A percentile compares a stretch with the other conserved stretches of the same genome.
These are phyloP conservation scores for Chlorospingus semifuscus DNA, from an alignment of 2,797 vertebrate genomes.

Conservation along the genomic window DNA sequence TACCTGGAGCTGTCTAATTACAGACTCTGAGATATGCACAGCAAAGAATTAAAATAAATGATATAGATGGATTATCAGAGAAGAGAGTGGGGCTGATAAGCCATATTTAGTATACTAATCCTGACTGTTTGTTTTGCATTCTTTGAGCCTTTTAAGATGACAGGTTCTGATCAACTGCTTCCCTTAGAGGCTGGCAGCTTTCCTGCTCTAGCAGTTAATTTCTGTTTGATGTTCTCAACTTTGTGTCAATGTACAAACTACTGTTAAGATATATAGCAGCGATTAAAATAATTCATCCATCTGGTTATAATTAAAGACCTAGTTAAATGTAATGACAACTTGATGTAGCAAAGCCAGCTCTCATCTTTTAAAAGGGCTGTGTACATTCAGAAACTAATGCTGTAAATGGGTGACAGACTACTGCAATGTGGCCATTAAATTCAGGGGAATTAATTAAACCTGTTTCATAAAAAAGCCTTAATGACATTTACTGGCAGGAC, in stretches of 20 bases:
- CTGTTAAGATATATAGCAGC: conserved; percentile 79
- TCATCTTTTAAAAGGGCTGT: conserved; percentile 67
- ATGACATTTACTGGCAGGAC: conserved; percentile 38
- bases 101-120: conserved; percentile 78
- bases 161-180: conserved; percentile 83
- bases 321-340: conserved; percentile 78
- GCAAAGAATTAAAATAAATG: conserved; percentile 76
- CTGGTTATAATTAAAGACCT: conserved; percentile 83
- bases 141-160: conserved; percentile 81
- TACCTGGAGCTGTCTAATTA: conserved; percentile 80
- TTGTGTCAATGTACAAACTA: conserved; percentile 80
- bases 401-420: conserved; percentile 58
- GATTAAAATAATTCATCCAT: conserved; percentile 85
- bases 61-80: conserved; percentile 78
- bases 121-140: conserved; percentile 80
- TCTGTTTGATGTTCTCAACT: conserved; percentile 82
- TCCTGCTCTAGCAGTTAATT: conserved; percentile 77
- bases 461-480: conserved; percentile 59
- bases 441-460: conserved; percentile 60
- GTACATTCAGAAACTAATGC: conserved; percentile 31
- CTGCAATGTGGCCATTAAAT: conserved; percentile 56
- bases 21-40: conserved; percentile 70
- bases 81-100: conserved; percentile 68
- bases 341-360: conserved; percentile 72
- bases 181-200: conserved; percentile 79